phyloP scores from a whole-genome alignment of 2,888 invertebrate genomes.

The Andrena bucephala region DNA sequence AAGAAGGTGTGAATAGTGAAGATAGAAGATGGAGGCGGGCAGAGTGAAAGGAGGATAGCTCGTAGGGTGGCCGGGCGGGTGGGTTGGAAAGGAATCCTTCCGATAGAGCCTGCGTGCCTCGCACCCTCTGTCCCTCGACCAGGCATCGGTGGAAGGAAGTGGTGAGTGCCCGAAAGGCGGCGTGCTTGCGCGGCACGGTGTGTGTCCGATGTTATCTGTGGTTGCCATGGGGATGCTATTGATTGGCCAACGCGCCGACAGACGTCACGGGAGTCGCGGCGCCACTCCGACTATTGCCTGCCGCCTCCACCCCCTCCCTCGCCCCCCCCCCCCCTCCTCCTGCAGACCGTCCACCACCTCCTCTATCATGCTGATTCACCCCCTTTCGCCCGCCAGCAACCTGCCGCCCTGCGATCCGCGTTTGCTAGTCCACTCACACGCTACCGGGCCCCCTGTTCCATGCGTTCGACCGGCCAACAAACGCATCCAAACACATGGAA shows the following conservation, averaged over 20 bases:
- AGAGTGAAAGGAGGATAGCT: conserved; percentile 25
- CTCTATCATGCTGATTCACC: conserved; percentile 51
- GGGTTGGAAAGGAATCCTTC: conserved; percentile 61
- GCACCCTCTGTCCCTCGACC: conserved; percentile 36
- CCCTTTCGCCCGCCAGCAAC: conserved; percentile 44
- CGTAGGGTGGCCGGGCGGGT: conserved; percentile 22
- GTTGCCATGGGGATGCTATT: conserved; percentile 85
- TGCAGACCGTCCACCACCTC: conserved; percentile 64
- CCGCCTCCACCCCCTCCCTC: conserved; percentile 80
- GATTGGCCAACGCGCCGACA: conserved; percentile 85
- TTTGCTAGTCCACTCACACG: conserved; percentile 53
- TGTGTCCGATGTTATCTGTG: conserved; percentile 85
- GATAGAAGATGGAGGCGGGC: conserved; percentile 42
- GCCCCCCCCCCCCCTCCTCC: conserved; percentile 34
- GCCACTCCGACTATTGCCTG: conserved; percentile 86
- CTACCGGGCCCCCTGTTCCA: conserved; percentile 35
- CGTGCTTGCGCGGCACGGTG: conserved; percentile 79
- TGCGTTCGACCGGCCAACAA: conserved; percentile 54
- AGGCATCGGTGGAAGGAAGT: conserved; percentile 71
- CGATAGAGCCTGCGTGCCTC: conserved; percentile 47
- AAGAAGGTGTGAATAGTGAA: conserved; percentile 14
- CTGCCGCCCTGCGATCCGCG: conserved; percentile 38
- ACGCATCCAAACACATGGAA: conserved; percentile 58
- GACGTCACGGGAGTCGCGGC: conserved; percentile 87
- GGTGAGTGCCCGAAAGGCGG: conserved; percentile 72